Conservation (phyloP, 2,113 vertebrate genomes). For the Petrocephalus microphthalmus region DNA sequence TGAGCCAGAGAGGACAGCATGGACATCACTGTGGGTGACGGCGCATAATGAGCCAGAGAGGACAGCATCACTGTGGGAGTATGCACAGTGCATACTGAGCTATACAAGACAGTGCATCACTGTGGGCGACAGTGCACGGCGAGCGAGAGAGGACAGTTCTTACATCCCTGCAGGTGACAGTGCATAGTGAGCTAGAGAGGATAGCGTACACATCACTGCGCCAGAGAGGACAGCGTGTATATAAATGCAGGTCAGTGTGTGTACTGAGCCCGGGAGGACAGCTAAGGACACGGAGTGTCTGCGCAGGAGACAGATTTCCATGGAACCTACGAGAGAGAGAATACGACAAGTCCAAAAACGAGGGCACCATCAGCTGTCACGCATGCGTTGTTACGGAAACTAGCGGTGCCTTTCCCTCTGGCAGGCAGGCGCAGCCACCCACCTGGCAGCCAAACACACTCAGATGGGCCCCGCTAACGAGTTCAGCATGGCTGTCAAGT, state of each 20-base stretch:
- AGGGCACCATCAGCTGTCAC: not conserved
- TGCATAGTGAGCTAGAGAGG: no score
- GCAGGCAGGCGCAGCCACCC: not conserved
- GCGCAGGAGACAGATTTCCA: not conserved
- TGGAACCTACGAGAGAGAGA: not conserved
- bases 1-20: not conserved
- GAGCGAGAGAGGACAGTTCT: not conserved
- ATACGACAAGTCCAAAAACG: not conserved
- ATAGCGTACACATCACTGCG: not conserved
- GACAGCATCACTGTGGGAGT: not conserved
- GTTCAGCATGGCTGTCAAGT: constrained; percentile 54
- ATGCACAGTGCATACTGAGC: not conserved
- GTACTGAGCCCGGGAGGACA: not conserved
- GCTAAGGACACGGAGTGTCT: not conserved
- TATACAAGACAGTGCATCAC: not conserved
- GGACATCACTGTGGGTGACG: not conserved
- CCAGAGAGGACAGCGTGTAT: not conserved
- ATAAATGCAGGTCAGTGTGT: not conserved
- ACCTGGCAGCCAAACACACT: not conserved
- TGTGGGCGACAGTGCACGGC: not conserved
- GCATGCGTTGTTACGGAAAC: not conserved
- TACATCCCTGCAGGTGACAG: not conserved
- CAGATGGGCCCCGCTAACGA: constrained; percentile 37
- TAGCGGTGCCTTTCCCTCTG: not conserved
- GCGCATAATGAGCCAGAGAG: not conserved